phyloP scores from a whole-genome alignment of 2,888 invertebrate species.

The Sarcophaga carnaria region DNA sequence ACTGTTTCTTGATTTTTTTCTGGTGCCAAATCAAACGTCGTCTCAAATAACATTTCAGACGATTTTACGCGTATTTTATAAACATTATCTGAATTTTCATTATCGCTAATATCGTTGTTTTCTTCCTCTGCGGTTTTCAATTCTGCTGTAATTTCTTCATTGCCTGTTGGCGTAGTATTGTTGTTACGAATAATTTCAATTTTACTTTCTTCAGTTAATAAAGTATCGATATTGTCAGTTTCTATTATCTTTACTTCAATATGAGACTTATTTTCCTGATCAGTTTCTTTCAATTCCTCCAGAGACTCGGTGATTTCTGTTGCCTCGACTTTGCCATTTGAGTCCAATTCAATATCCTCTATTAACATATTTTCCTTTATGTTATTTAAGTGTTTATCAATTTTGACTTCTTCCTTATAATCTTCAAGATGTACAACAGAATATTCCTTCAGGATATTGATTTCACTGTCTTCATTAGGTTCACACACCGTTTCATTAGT shows the following conservation, averaged over 20 bases:
- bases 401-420: not conserved
- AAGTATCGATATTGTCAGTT: not conserved
- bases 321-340: not conserved
- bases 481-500: not conserved
- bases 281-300: not conserved
- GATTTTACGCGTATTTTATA: slow-evolving; percentile 60
- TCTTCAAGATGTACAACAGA: not conserved
- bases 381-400: not conserved
- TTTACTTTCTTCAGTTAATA: too few relatives aligned
- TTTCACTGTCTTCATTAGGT: not conserved
- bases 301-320: not conserved
- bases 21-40: not conserved
- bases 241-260: not conserved
- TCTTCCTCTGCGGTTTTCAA: not conserved
- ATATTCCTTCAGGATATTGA: not conserved
- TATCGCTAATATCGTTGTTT: not conserved
- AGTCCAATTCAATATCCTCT: not conserved
- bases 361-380: not conserved
- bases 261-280: not conserved
- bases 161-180: not conserved
- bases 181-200: too few relatives aligned
- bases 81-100: slow-evolving; percentile 27
- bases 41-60: slow-evolving; percentile 31
- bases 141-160: not conserved
- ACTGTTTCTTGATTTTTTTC: slow-evolving; percentile 40